phyloP scores from a whole-genome alignment of 1,140 invertebrate species.

The Phocides pigmalion region DNA sequence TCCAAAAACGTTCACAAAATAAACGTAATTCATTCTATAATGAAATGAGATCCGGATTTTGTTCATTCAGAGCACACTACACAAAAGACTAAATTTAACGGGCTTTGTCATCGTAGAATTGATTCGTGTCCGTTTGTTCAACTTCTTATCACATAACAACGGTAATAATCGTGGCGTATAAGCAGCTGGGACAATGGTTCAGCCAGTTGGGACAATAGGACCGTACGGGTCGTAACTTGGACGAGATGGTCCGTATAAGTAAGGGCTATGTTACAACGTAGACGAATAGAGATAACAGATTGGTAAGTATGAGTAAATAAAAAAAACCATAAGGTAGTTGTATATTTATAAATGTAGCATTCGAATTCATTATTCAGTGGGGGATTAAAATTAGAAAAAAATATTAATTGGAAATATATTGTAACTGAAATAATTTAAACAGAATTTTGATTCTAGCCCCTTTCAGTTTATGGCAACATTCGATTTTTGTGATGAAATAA shows the following conservation, averaged over 20 bases:
- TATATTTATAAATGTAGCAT: no score
- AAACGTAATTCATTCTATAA: slow-evolving; percentile 29
- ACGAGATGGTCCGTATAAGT: slow-evolving; percentile 19
- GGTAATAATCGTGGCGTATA: slow-evolving; percentile 35
- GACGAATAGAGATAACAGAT: background rate
- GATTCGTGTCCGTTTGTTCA: slow-evolving; percentile 34
- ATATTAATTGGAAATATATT: no score
- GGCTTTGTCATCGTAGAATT: slow-evolving; percentile 30
- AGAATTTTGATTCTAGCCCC: no score
- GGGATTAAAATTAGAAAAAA: no score
- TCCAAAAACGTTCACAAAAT: background rate
- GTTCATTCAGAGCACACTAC: slow-evolving; percentile 19
- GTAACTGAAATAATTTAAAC: no score
- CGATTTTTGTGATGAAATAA: no score
- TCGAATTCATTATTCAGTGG: no score
- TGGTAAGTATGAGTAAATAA: no score
- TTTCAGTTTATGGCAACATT: no score
- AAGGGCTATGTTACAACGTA: background rate
- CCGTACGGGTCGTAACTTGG: slow-evolving; percentile 28
- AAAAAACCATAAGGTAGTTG: no score
- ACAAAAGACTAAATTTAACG: slow-evolving; percentile 29
- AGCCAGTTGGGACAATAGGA: slow-evolving; percentile 32
- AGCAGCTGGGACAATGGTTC: slow-evolving; percentile 34
- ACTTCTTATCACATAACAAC: slow-evolving; percentile 36
- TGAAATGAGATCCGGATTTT: slow-evolving; percentile 17